Conservation (phyloP, 1,140 invertebrate species). For the Drosophila pachea region DNA sequence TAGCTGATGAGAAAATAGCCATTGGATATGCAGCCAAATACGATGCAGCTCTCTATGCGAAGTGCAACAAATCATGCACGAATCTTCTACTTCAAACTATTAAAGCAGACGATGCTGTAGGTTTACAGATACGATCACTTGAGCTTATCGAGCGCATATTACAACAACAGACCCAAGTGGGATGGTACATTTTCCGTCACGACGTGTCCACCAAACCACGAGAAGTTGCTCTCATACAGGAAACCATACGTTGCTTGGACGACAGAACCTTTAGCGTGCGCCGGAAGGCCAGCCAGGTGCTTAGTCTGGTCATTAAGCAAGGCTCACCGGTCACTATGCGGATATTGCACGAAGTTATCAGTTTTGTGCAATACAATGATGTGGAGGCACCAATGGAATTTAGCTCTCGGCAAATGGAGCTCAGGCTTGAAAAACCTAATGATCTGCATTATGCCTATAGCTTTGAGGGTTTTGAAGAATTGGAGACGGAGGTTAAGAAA, state of each 20-base stretch:
- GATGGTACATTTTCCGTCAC: conserved; percentile 73
- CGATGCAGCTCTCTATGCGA: conserved; percentile 69
- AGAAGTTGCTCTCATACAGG: conserved; percentile 62
- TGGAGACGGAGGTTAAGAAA: conserved; percentile 53
- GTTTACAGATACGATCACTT: conserved; percentile 59
- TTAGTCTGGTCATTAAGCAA: conserved; percentile 52
- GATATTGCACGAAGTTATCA: conserved; percentile 61
- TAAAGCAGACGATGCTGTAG: conserved; percentile 63
- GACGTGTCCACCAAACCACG: conserved; percentile 72
- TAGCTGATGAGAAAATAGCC: conserved; percentile 58
- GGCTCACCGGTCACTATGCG: conserved; percentile 66
- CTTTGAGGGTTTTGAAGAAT: conserved; percentile 60
- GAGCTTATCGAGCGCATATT: conserved; percentile 67
- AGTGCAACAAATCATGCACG: conserved; percentile 71
- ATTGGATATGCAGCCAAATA: conserved; percentile 77
- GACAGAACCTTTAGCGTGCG: conserved; percentile 69
- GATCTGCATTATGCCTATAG: conserved; percentile 51
- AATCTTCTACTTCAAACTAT: conserved; percentile 56
- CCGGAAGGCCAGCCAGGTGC: conserved; percentile 67
- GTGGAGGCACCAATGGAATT: conserved; percentile 36
- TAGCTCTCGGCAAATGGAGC: conserved; percentile 42
- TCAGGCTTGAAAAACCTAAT: conserved; percentile 55
- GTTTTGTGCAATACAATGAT: conserved; percentile 62
- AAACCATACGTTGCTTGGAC: conserved; percentile 58
- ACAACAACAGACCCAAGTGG: conserved; percentile 65